These are phyloP conservation scores for Cerceris ruficornis DNA, from an alignment of 2,888 invertebrate genomes.

Conservation along the genomic window DNA sequence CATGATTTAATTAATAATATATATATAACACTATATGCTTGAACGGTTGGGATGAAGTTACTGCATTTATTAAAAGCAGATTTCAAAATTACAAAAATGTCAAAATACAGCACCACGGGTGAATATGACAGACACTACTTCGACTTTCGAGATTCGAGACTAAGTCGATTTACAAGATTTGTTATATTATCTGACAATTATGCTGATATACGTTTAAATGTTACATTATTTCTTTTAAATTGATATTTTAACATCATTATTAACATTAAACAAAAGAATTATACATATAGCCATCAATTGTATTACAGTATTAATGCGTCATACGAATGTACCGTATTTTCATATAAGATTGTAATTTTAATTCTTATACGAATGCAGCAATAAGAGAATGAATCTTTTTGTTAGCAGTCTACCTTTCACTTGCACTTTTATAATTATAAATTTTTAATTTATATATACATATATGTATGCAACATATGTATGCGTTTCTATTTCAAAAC, in stretches of 20 bases:
- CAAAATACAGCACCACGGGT: conserved; percentile 45
- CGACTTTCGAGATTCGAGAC: conserved; percentile 6
- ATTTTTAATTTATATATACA: too few relatives aligned
- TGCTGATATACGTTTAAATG: neutral
- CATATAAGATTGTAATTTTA: too few relatives aligned
- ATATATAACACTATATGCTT: conserved; percentile 24
- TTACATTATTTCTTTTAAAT: neutral
- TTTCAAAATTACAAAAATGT: conserved; percentile 37
- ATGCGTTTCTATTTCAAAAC: too few relatives aligned
- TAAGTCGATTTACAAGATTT: neutral
- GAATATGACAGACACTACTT: conserved; percentile 19
- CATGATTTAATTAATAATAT: conserved; percentile 58
- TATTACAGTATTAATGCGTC: too few relatives aligned
- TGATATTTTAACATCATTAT: neutral
- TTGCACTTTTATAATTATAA: too few relatives aligned
- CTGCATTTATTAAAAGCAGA: conserved; percentile 33
- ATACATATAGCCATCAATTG: too few relatives aligned
- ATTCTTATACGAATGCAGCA: too few relatives aligned
- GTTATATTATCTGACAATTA: neutral
- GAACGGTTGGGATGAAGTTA: conserved; percentile 10
- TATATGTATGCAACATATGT: too few relatives aligned
- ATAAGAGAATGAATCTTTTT: too few relatives aligned
- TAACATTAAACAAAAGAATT: too few relatives aligned
- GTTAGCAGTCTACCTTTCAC: too few relatives aligned
- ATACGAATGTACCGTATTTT: too few relatives aligned